Conservation (phyloP, 2,113 vertebrate species). For the Piliocolobus tephrosceles region DNA sequence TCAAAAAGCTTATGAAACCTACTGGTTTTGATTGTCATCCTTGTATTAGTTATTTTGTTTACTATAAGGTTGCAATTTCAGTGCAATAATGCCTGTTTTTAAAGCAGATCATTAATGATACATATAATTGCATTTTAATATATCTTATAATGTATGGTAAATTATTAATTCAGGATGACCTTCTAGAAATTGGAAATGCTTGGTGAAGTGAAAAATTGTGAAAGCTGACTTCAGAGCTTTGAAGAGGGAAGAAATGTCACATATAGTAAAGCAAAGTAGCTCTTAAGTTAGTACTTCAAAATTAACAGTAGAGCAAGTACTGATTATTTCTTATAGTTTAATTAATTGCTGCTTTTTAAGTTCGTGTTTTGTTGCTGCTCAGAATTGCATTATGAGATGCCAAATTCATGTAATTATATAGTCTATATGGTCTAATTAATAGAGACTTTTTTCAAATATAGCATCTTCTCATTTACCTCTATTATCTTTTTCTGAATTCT, state of each 20-base stretch:
- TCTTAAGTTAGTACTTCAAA: not conserved
- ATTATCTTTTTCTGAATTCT: not conserved
- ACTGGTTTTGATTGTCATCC: not conserved
- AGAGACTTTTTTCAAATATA: not conserved
- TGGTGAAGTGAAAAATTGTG: not conserved
- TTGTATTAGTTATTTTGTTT: not conserved
- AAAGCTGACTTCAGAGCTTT: not conserved
- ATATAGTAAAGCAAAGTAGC: not conserved
- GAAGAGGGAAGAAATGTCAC: constrained; percentile 13
- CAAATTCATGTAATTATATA: not conserved
- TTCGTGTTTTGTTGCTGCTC: not conserved
- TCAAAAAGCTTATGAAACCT: constrained; percentile 1
- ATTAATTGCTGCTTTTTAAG: not conserved
- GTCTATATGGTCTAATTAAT: not conserved
- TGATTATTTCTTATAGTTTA: not conserved
- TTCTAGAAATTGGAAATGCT: not conserved
- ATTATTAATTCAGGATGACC: constrained; percentile 5
- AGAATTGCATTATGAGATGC: not conserved
- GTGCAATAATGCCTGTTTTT: not conserved
- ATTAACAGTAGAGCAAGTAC: not conserved
- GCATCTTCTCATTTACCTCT: not conserved
- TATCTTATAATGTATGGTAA: not conserved
- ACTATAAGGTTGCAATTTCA: not conserved
- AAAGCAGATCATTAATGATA: not conserved
- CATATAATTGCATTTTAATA: not conserved